phyloP scores from a whole-genome alignment of 2,797 vertebrate species.

The Siniperca scherzeri region DNA sequence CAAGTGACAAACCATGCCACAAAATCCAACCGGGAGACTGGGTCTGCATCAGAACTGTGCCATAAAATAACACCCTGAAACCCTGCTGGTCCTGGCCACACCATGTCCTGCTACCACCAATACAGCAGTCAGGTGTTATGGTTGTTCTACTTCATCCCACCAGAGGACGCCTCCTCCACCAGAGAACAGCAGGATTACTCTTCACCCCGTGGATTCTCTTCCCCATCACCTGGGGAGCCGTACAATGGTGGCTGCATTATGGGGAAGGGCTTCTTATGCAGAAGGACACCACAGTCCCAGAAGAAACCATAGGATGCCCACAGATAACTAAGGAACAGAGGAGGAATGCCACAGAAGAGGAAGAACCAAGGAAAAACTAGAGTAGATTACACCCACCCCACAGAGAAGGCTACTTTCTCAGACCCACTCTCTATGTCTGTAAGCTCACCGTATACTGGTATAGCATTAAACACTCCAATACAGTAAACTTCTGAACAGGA shows the following conservation, averaged over 20 bases:
- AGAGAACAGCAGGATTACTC: background rate
- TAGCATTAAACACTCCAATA: background rate
- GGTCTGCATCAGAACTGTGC: too few species aligned
- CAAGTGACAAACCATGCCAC: too few species aligned
- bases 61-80: too few species aligned
- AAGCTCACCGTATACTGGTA: background rate
- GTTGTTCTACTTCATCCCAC: background rate
- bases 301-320: background rate
- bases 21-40: too few species aligned
- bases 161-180: background rate
- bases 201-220: background rate
- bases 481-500: conserved; percentile 6
- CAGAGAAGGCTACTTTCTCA: background rate
- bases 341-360: background rate
- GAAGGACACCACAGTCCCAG: background rate
- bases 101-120: background rate
- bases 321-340: background rate
- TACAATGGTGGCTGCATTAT: background rate
- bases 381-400: background rate
- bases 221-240: background rate
- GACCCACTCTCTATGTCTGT: background rate
- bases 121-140: background rate
- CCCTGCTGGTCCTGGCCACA: background rate
- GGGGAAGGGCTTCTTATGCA: too few species aligned
- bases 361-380: background rate